Conservation (phyloP, 2,888 invertebrate species). For the Drepanosiphum platanoidis region DNA sequence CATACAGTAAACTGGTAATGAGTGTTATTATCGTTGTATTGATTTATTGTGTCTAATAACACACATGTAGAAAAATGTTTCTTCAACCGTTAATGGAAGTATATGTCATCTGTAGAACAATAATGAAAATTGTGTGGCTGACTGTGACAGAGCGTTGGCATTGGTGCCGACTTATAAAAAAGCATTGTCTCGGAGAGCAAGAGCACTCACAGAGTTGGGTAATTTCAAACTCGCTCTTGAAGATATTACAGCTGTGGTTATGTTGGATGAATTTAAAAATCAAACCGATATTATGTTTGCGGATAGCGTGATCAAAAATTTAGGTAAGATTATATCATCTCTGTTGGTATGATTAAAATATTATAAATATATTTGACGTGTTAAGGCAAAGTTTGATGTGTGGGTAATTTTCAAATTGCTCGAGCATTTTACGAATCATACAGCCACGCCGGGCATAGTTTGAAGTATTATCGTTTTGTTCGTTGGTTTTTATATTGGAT, state of each 20-base stretch:
- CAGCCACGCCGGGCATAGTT: too few relatives aligned
- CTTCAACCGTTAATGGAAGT: not conserved
- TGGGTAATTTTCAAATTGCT: too few relatives aligned
- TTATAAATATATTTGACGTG: too few relatives aligned
- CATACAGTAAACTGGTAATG: slow-evolving; percentile 85
- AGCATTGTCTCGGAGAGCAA: slow-evolving; percentile 83
- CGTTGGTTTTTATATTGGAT: too few relatives aligned
- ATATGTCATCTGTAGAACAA: slow-evolving; percentile 71
- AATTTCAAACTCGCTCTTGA: slow-evolving; percentile 75
- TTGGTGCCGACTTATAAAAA: slow-evolving; percentile 88
- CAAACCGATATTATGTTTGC: slow-evolving; percentile 83
- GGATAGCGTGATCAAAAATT: slow-evolving; percentile 86
- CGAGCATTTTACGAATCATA: too few relatives aligned
- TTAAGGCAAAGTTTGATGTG: too few relatives aligned
- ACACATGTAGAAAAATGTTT: not conserved
- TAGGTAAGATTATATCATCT: slow-evolving; percentile 69
- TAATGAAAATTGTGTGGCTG: slow-evolving; percentile 84
- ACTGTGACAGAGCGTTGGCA: slow-evolving; percentile 86
- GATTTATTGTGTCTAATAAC: not conserved
- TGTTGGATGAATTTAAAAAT: slow-evolving; percentile 88
- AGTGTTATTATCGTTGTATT: not conserved
- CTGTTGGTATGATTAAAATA: not conserved
- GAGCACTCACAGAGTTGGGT: slow-evolving; percentile 27
- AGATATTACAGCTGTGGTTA: slow-evolving; percentile 92
- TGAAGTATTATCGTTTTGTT: too few relatives aligned